These are phyloP conservation scores for Chanos chanos DNA, from an alignment of 2,797 vertebrate species.

Conservation along the genomic window DNA sequence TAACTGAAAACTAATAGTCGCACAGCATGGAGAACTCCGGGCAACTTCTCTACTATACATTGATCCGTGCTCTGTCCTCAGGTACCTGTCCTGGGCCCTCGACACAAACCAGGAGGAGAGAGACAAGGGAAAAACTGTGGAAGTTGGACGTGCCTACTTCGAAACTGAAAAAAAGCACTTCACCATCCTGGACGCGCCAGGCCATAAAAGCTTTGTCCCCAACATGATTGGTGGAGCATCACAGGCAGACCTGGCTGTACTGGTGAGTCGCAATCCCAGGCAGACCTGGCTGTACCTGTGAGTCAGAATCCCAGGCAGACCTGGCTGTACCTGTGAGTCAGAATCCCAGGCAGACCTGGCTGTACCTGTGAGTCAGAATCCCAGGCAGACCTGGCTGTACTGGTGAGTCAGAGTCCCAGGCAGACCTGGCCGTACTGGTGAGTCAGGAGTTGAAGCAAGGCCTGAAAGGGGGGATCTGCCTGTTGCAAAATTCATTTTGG, in stretches of 20 bases:
- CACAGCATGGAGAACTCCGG: too few species aligned
- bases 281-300: slow-evolving; percentile 91
- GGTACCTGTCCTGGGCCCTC: slow-evolving; percentile 97
- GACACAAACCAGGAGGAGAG: slow-evolving; percentile 98
- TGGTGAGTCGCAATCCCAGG: too few species aligned
- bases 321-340: too few species aligned
- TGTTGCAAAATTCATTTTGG: background rate
- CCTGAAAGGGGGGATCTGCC: too few species aligned
- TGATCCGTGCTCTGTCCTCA: too few species aligned
- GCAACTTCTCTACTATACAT: too few species aligned
- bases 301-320: slow-evolving; percentile 95
- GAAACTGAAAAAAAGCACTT: slow-evolving; percentile 98
- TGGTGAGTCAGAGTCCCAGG: slow-evolving; percentile 85
- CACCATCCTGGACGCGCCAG: slow-evolving; percentile 96
- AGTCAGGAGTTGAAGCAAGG: slow-evolving; percentile 50
- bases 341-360: slow-evolving; percentile 95
- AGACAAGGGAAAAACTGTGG: slow-evolving; percentile 97
- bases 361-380: too few species aligned
- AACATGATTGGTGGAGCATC: slow-evolving; percentile 99
- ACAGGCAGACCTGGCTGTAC: slow-evolving; percentile 92
- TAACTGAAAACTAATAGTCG: too few species aligned
- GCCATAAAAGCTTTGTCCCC: slow-evolving; percentile 97
- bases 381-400: too few species aligned
- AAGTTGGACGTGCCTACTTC: slow-evolving; percentile 95
- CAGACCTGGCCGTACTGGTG: too few species aligned